Base-by-base conservation (phyloP, 2,888 invertebrate species). In the Empis livida region DNA sequence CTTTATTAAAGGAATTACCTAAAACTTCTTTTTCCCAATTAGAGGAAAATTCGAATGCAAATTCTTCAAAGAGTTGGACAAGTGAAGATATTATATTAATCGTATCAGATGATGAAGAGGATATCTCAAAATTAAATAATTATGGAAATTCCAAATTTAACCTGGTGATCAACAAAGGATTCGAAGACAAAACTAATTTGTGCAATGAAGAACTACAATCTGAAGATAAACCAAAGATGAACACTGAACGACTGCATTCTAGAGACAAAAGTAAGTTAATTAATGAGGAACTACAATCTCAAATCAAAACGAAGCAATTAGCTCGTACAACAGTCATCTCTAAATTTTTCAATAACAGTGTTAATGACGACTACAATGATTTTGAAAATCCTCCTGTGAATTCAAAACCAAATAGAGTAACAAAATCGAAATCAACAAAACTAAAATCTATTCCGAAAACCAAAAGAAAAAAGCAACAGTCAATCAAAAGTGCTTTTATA, bases 401-500 rank as follows among this genome's bases (percentile, higher is more conserved):
- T 51, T 55, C 3, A 60, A 58, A 45, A 52, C 53, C 0, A 62
- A 62, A 48, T 59, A 51, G 11, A 6, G 8, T 40, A 16, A 8
- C 20, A 41, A 41, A 23, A 3, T 13, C 32, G 37, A 49, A 50
- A 16, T 30, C 14, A 10, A 17, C 45, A 42, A 55, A 48, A n/a
- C 35, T 20, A 5, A 45, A 50, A 10, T 23, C 53, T 6, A 55
- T 51, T 42, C 1, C 42, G 1, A 49, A 49, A 10, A 42, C 48
- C 15, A 52, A 46, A 41, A 13, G 49, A 10, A 63, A 60, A 20
- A 54, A 55, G 15, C 67, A 68, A 47, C 59, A 57, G 1, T 59
- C 55, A n/a, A 65, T 68, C 4, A 59, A 60, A 49, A 62, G 59
- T 31, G 60, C 62, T 3, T 62, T 68, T 39, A 47, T 64, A 13